A percentile compares a stretch with the other conserved stretches of the same genome.
Evolutionary conservation across 2,113 vertebrate species (phyloP).

Genomic region (Eira barbara): DNA sequence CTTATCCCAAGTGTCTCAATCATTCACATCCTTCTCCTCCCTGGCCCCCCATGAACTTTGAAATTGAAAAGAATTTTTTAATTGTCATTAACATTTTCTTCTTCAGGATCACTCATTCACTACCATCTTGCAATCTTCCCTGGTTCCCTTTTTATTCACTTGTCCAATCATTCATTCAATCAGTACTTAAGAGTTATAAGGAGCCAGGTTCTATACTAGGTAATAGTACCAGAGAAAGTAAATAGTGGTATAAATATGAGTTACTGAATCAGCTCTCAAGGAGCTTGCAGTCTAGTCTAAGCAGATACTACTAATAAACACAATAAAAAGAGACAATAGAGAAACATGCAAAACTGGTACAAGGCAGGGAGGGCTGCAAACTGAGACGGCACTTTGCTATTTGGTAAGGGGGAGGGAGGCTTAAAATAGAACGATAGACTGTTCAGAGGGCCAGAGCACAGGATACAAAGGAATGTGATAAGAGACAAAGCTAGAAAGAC

Average conservation of each 20-base stretch:
- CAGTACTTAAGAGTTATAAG: not conserved
- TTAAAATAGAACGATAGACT: slow-evolving; percentile 56
- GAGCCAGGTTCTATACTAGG: not conserved
- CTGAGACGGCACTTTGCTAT: not conserved
- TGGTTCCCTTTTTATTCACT: not conserved
- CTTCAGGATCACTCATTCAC: not conserved
- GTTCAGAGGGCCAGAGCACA: slow-evolving; percentile 4
- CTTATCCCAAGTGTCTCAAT: not conserved
- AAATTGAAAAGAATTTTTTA: not conserved
- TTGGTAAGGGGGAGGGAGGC: not conserved
- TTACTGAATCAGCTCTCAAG: not conserved
- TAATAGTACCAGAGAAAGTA: not conserved
- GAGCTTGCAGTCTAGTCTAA: not conserved
- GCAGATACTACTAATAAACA: not conserved
- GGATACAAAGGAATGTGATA: slow-evolving; percentile 46
- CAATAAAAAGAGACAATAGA: not conserved
- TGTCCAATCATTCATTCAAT: not conserved
- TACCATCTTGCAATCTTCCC: not conserved
- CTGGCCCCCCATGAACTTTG: not conserved
- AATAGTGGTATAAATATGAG: not conserved
- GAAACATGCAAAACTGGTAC: not conserved
- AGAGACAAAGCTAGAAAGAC: not conserved
- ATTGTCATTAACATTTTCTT: not conserved
- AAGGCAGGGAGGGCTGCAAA: not conserved
- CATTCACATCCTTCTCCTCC: not conserved